phyloP scores from a whole-genome alignment of 2,888 invertebrate genomes.

The Amphipyra tragopoginis region DNA sequence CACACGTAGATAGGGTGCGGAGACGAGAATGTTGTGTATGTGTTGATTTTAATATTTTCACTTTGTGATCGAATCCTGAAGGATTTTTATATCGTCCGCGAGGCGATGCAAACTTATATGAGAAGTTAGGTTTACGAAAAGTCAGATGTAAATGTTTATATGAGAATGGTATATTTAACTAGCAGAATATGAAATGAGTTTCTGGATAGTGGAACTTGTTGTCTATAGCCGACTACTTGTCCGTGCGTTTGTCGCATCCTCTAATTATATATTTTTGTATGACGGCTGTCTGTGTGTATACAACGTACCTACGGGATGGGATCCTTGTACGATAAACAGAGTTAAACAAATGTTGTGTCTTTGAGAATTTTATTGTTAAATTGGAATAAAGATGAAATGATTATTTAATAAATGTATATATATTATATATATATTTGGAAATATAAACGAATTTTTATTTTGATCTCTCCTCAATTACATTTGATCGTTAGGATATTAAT shows the following conservation, averaged over 20 bases:
- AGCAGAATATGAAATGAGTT: constrained; percentile 49
- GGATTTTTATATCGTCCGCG: constrained; percentile 35
- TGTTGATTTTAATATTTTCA: constrained; percentile 52
- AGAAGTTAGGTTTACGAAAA: constrained; percentile 44
- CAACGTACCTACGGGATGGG: constrained; percentile 74
- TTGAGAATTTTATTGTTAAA: constrained; percentile 90
- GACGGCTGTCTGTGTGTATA: constrained; percentile 65
- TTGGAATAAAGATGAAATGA: constrained; percentile 89
- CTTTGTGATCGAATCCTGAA: constrained; percentile 50
- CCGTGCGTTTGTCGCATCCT: constrained; percentile 48
- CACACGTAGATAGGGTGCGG: constrained; percentile 32
- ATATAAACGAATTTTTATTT: constrained; percentile 75
- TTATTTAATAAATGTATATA: constrained; percentile 90
- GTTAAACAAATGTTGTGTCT: constrained; percentile 89
- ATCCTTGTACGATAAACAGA: constrained; percentile 84
- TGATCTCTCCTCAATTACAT: constrained; percentile 10
- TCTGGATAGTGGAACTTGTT: constrained; percentile 41
- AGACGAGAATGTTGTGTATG: constrained; percentile 43
- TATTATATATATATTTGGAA: constrained; percentile 88
- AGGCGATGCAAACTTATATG: constrained; percentile 34
- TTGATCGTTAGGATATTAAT: not conserved
- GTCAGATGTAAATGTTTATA: constrained; percentile 58
- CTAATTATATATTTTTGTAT: constrained; percentile 74
- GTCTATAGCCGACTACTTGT: constrained; percentile 58
- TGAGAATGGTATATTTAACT: constrained; percentile 52